Base-by-base conservation (phyloP, 2,888 invertebrate genomes). In the Tetranychus truncatus region DNA sequence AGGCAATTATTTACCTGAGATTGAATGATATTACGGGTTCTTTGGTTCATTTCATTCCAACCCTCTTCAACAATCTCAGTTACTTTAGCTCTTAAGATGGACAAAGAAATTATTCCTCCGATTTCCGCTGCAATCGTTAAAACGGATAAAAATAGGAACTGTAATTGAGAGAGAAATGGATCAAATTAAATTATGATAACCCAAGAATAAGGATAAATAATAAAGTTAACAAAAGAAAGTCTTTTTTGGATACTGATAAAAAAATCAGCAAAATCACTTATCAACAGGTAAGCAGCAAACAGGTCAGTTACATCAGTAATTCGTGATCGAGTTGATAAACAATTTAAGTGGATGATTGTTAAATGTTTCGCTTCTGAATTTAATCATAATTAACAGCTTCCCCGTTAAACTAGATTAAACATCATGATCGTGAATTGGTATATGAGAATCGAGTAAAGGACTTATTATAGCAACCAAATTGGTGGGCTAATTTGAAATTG, bases 21-120 rank as follows among this genome's bases (percentile, higher is more conserved):
- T 78, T 82, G 82, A 74, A 83, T 80, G 45, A 82, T 78, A 77
- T 82, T 82, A 72, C 81, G 79, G 9, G 81, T 81, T 45, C 80
- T 80, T 80, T 82, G 81, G 78, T 82, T 82, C 66, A 82, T 80
- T 78, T 82, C 82, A 74, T 80, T 79, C 82, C 83, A 83, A 18
- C 81, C 81, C 75, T 80, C 80, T 74, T 80, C 79, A 24, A 83
- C 79, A 75, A 83, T 80, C 78, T 82, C 81, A 72, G 81, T 81
- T 78, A 78, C 77, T 76, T 78, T 78, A 20, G 77, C 73, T 46
- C 77, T 75, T 71, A 78, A 74, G 45, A 79, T 78, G 78, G 81
- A 81, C 21, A 82, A 80, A 5, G 81, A 80, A 15, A 82, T 78
- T 55, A 82, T 80, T 45, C 82, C 82, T 15, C 82, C 82, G 65